Percentiles rank a stretch among this genome's conserved stretches.
These are phyloP conservation scores for Latrodectus elegans DNA, from an alignment of 2,888 invertebrate species.

Conservation along the genomic window DNA sequence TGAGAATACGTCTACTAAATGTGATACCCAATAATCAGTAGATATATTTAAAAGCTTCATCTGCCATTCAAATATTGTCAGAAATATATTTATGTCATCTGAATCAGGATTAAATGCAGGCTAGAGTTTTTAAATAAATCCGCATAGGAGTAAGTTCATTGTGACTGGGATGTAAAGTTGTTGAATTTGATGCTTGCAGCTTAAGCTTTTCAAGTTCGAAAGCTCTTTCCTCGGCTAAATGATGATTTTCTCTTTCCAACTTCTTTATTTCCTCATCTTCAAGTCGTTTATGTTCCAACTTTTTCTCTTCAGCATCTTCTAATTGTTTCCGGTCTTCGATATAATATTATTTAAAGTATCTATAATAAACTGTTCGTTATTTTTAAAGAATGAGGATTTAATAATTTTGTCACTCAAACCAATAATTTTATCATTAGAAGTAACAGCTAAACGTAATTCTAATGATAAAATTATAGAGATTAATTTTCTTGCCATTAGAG, in stretches of 20 bases:
- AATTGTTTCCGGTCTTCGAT: background rate
- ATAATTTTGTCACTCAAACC: background rate
- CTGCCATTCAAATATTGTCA: constrained; percentile 7
- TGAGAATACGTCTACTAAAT: constrained; percentile 9
- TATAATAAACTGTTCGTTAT: background rate
- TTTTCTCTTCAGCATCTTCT: background rate
- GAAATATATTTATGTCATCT: background rate
- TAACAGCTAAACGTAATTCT: too few relatives aligned
- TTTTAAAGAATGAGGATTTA: background rate
- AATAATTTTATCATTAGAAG: too few relatives aligned
- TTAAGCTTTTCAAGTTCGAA: constrained; percentile 17
- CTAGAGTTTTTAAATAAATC: constrained; percentile 9
- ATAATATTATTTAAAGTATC: background rate
- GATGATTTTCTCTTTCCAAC: too few relatives aligned
- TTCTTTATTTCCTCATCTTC: too few relatives aligned
- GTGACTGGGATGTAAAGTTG: background rate
- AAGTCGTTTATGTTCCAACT: background rate
- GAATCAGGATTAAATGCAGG: background rate
- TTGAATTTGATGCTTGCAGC: background rate
- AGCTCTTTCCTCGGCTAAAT: constrained; percentile 9
- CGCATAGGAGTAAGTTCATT: background rate
- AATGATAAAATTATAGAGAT: too few relatives aligned
- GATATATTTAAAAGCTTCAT: constrained; percentile 6
- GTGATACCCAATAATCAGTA: constrained; percentile 8
- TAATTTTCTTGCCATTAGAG: too few relatives aligned